Conservation (phyloP, 2,797 vertebrate species). For the Liparis tanakae region DNA sequence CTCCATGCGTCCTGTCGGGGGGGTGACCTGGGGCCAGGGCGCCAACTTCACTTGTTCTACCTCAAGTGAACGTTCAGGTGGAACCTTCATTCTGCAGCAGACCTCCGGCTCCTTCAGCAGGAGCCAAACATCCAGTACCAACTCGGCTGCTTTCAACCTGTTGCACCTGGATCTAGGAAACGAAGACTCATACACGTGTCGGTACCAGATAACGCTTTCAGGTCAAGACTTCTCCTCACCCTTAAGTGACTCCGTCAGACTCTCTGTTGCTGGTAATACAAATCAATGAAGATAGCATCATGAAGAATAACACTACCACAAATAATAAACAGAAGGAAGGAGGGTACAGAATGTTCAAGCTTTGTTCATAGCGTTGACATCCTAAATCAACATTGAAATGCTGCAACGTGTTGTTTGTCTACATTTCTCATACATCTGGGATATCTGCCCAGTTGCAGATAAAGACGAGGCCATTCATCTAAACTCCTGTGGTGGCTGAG, state of each 20-base stretch:
- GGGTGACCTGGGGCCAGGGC: conserved; percentile 18
- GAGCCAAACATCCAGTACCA: not conserved
- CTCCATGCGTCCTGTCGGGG: not conserved
- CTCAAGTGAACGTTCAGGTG: not conserved
- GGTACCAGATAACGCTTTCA: rapidly evolving
- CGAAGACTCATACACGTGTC: conserved; percentile 35
- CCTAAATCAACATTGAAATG: no score
- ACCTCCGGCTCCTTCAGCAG: conserved; percentile 4
- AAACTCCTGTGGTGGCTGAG: no score
- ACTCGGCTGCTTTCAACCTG: conserved; percentile 11
- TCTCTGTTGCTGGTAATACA: conserved; percentile 7
- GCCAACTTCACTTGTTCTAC: conserved; percentile 12
- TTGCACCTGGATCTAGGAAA: not conserved
- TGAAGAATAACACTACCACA: not conserved
- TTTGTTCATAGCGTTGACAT: no score
- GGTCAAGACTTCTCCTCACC: not conserved
- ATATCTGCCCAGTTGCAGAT: no score
- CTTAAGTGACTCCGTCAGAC: not conserved
- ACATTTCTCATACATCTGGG: no score
- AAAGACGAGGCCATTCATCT: no score
- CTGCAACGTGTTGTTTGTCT: no score
- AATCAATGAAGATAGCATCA: not conserved
- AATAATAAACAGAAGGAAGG: no score
- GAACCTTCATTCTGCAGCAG: conserved; percentile 20
- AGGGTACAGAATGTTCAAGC: not conserved